These are phyloP conservation scores for Mellivora capensis DNA, from an alignment of 2,113 vertebrate genomes.

Conservation along the genomic window DNA sequence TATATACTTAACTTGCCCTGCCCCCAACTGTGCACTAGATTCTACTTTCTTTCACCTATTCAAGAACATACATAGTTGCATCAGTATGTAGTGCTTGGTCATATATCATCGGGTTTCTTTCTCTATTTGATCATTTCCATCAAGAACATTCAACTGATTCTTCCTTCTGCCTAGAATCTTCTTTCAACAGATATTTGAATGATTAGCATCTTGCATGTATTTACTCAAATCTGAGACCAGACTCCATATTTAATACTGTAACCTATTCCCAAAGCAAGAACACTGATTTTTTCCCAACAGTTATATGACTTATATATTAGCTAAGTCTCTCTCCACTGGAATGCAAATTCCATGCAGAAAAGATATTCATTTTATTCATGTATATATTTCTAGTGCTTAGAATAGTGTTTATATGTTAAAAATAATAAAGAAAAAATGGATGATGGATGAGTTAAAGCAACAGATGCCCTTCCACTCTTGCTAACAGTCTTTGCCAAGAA, in stretches of 20 bases:
- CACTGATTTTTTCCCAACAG: not conserved
- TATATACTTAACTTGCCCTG: not conserved
- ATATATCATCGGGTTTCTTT: not conserved
- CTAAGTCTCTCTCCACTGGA: not conserved
- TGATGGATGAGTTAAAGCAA: not conserved
- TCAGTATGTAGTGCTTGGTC: not conserved
- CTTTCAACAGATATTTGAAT: not conserved
- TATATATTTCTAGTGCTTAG: not conserved
- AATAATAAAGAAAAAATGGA: not conserved
- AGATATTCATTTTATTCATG: not conserved
- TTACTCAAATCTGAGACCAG: not conserved
- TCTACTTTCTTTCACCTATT: too few species aligned
- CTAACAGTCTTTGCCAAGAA: conserved; percentile 21
- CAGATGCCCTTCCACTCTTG: conserved; percentile 12
- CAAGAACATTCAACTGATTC: not conserved
- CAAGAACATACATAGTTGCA: too few species aligned
- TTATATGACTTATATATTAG: not conserved
- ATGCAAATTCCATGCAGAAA: not conserved
- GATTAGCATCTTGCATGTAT: not conserved
- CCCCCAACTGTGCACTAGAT: not conserved
- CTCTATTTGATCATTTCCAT: not conserved
- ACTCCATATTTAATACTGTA: not conserved
- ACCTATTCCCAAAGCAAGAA: not conserved
- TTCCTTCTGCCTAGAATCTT: not conserved
- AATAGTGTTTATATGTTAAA: not conserved